phyloP scores from a whole-genome alignment of 2,888 invertebrate species.

The Lamellibrachia columna region DNA sequence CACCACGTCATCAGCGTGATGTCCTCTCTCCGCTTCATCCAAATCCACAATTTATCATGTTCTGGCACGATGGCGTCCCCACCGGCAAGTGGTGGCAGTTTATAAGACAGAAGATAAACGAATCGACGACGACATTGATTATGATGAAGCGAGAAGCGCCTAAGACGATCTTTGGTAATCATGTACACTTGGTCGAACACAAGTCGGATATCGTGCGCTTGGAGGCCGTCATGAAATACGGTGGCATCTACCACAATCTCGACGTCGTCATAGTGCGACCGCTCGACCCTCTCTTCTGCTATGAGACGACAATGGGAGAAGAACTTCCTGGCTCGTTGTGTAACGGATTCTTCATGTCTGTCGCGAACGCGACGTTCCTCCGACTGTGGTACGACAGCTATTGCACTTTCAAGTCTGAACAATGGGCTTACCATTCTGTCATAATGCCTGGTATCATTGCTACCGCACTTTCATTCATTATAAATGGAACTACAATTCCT shows the following conservation, averaged over 20 bases:
- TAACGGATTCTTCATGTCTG: slow-evolving; percentile 53
- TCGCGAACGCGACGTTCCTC: slow-evolving; percentile 47
- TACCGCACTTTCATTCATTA: slow-evolving; percentile 36
- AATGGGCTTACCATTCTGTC: too few relatives aligned
- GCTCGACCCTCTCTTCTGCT: slow-evolving; percentile 47
- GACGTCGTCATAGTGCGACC: slow-evolving; percentile 53
- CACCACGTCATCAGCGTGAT: slow-evolving; percentile 39
- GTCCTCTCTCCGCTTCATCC: slow-evolving; percentile 36
- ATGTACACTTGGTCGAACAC: slow-evolving; percentile 33
- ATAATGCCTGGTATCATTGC: too few relatives aligned
- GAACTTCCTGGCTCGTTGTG: too few relatives aligned
- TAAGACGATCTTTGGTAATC: not conserved
- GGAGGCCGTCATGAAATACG: slow-evolving; percentile 43
- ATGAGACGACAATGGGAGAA: slow-evolving; percentile 36
- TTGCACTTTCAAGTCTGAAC: too few relatives aligned
- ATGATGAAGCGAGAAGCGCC: not conserved
- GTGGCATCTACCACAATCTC: slow-evolving; percentile 59
- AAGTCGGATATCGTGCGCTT: slow-evolving; percentile 44
- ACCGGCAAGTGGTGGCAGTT: slow-evolving; percentile 42
- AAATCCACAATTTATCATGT: slow-evolving; percentile 35
- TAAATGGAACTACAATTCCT: too few relatives aligned
- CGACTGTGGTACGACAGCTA: slow-evolving; percentile 48
- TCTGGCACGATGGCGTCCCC: slow-evolving; percentile 40
- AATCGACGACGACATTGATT: not conserved
- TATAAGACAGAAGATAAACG: not conserved